Percentiles rank a stretch among this genome's conserved stretches.
These are phyloP conservation scores for Tetranychus piercei DNA, from an alignment of 2,888 invertebrate genomes.

Conservation along the genomic window DNA sequence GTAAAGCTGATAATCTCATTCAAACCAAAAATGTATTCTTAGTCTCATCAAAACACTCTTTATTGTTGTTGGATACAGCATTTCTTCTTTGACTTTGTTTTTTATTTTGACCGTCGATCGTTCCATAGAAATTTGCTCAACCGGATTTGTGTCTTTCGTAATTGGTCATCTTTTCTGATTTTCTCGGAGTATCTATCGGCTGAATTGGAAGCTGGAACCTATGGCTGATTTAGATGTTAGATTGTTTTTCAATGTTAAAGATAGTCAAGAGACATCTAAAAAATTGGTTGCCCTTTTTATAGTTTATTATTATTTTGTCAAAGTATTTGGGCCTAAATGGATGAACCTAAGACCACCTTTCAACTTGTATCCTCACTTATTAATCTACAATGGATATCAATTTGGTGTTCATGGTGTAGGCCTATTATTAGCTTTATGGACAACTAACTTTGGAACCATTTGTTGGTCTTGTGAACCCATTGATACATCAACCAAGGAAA, in stretches of 20 bases:
- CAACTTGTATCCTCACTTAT: not conserved
- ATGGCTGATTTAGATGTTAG: not conserved
- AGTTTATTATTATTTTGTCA: conserved; percentile 8
- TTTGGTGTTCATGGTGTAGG: conserved; percentile 13
- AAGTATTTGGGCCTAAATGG: conserved; percentile 12
- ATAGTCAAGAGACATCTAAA: conserved; percentile 3
- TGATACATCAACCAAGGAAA: not conserved
- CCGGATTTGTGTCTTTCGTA: no score
- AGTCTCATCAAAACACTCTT: no score
- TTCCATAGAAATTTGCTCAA: no score
- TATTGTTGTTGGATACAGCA: no score
- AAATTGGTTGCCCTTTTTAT: not conserved
- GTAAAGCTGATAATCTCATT: no score
- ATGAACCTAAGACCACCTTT: conserved; percentile 4
- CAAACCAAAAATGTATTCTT: no score
- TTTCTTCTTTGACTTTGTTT: no score
- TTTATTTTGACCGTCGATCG: no score
- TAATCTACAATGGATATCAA: conserved; percentile 5
- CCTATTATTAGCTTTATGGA: conserved; percentile 8
- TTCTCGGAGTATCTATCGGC: no score
- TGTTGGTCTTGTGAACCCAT: conserved; percentile 1
- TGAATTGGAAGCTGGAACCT: not conserved
- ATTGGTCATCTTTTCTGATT: no score
- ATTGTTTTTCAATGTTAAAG: conserved; percentile 1
- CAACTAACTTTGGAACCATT: conserved; percentile 2